phyloP scores from a whole-genome alignment of 2,113 vertebrate species.

The Anser brachyrhynchus region DNA sequence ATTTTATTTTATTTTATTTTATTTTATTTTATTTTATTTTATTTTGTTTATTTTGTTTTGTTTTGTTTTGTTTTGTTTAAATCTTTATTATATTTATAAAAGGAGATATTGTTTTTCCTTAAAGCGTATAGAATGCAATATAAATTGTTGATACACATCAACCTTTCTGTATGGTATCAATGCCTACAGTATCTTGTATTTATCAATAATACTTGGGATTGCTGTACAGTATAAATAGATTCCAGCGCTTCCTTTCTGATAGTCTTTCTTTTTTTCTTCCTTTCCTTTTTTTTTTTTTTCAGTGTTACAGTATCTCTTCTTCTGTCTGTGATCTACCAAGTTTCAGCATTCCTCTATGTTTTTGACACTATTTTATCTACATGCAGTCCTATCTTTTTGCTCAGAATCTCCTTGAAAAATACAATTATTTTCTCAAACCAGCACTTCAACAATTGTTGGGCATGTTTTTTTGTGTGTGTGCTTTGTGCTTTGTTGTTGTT shows the following conservation, averaged over 20 bases:
- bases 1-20: too few relatives aligned
- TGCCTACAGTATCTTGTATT: background rate
- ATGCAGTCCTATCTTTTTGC: background rate
- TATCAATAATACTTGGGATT: background rate
- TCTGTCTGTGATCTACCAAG: background rate
- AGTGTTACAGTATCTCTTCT: background rate
- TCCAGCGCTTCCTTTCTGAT: background rate
- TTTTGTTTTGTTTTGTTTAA: too few relatives aligned
- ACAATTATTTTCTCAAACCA: slow-evolving; percentile 23
- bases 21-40: too few relatives aligned
- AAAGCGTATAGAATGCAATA: background rate
- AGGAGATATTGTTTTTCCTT: background rate
- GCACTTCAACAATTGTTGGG: background rate
- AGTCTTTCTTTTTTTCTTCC: background rate
- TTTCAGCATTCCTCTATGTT: background rate
- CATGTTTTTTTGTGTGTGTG: background rate
- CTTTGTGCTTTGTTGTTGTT: background rate
- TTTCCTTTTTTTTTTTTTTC: background rate
- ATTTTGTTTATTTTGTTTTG: too few relatives aligned
- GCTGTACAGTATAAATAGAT: background rate
- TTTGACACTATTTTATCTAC: background rate
- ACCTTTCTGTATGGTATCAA: background rate
- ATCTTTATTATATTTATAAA: background rate
- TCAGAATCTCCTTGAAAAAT: background rate
- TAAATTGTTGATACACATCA: background rate